These are phyloP conservation scores for Chrosomus eos DNA, from an alignment of 2,797 vertebrate genomes.

Conservation along the genomic window DNA sequence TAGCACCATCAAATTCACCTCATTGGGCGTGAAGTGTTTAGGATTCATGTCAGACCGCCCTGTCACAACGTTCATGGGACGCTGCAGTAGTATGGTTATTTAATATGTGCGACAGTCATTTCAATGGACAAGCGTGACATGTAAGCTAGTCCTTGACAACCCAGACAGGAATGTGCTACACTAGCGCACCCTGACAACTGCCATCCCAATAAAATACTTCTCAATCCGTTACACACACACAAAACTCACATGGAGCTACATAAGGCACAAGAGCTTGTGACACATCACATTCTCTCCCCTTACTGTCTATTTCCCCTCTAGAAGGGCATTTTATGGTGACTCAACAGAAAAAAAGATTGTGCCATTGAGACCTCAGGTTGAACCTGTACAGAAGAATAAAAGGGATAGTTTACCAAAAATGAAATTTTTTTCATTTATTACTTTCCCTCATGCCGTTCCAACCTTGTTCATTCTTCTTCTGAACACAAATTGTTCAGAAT, in stretches of 20 bases:
- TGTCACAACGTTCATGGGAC: slow-evolving; percentile 17
- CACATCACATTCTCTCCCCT: background rate
- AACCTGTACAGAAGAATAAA: background rate
- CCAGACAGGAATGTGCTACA: slow-evolving; percentile 24
- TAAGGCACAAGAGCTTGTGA: slow-evolving; percentile 13
- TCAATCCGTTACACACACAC: slow-evolving; percentile 29
- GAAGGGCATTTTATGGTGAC: slow-evolving; percentile 16
- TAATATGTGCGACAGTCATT: slow-evolving; percentile 38
- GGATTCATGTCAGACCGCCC: slow-evolving; percentile 19
- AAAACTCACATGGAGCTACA: slow-evolving; percentile 29
- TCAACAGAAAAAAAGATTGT: slow-evolving; percentile 15
- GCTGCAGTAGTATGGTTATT: slow-evolving; percentile 13
- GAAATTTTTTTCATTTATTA: too few relatives aligned
- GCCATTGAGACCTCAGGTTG: slow-evolving; percentile 9
- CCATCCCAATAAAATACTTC: slow-evolving; percentile 35
- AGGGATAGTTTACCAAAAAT: too few relatives aligned
- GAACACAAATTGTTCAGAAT: too few relatives aligned
- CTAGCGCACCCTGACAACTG: slow-evolving; percentile 32
- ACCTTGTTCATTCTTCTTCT: too few relatives aligned
- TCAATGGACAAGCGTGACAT: slow-evolving; percentile 34
- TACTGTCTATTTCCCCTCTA: background rate
- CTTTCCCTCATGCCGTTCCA: too few relatives aligned
- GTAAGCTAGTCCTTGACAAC: slow-evolving; percentile 32
- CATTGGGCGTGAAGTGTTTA: slow-evolving; percentile 16
- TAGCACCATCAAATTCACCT: slow-evolving; percentile 63